These are phyloP conservation scores for Euclidia mi DNA, from an alignment of 2,888 invertebrate genomes.

Conservation along the genomic window DNA sequence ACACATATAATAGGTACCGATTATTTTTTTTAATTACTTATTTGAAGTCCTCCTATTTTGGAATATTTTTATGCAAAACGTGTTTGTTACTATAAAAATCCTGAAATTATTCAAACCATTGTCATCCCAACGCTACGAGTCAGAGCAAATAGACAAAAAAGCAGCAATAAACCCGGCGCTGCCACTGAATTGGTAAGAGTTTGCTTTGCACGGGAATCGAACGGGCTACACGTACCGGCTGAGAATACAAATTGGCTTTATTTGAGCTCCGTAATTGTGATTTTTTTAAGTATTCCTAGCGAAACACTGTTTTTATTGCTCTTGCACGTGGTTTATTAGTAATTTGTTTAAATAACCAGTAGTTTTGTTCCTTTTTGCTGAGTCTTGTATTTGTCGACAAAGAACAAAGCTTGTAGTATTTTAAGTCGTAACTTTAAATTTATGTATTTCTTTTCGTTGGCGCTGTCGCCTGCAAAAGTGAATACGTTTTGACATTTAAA, in stretches of 20 bases:
- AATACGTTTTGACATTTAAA: no score
- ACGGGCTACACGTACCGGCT: constrained; percentile 43
- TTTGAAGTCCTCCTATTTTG: no score
- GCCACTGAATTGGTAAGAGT: constrained; percentile 55
- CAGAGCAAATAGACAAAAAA: constrained; percentile 53
- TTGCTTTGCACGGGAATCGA: constrained; percentile 56
- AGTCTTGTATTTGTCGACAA: no score
- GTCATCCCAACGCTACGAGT: constrained; percentile 32
- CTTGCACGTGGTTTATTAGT: background rate
- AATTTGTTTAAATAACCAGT: background rate
- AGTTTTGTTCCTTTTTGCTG: background rate
- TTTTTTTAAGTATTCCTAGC: constrained; percentile 30
- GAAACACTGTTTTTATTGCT: constrained; percentile 11
- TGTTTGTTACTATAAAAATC: no score
- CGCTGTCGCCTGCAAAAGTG: no score
- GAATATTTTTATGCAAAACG: no score
- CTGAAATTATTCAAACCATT: background rate
- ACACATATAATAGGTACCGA: no score
- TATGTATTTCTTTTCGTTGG: no score
- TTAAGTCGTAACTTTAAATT: no score
- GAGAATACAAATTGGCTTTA: constrained; percentile 55
- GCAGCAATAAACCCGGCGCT: constrained; percentile 46
- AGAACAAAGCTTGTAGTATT: no score
- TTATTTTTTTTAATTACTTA: no score
- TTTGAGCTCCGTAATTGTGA: constrained; percentile 48